These are phyloP conservation scores for Dicentrarchus labrax DNA, from an alignment of 2,113 vertebrate species.

Conservation along the genomic window DNA sequence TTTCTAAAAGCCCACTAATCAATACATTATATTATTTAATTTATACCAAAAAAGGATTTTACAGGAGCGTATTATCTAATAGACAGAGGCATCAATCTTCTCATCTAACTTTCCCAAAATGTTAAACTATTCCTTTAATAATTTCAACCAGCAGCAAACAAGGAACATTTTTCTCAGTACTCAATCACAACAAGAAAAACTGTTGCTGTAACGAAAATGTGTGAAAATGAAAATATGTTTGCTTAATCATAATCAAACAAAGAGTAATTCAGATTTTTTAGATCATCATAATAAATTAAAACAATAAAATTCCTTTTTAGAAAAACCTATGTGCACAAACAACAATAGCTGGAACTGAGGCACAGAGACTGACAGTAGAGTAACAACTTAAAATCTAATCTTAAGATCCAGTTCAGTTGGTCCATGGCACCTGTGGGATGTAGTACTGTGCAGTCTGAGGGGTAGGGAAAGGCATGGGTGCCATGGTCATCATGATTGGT, in stretches of 20 bases:
- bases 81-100: no score
- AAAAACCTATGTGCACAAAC: neutral
- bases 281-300: neutral
- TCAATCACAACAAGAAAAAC: neutral
- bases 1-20: no score
- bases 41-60: neutral
- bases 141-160: neutral
- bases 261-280: neutral
- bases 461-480: constrained; percentile 95
- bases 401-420: constrained; percentile 29
- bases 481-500: constrained; percentile 97
- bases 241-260: neutral
- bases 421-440: constrained; percentile 89
- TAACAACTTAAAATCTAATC: neutral
- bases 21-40: neutral
- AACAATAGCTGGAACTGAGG: neutral
- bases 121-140: neutral
- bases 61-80: no score
- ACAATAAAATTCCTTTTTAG: neutral
- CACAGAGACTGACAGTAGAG: neutral
- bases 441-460: constrained; percentile 97
- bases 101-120: no score
- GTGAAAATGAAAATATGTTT: neutral
- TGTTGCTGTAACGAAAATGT: neutral
- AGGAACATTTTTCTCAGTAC: neutral